These are phyloP conservation scores for Volucella zonaria DNA, from an alignment of 2,888 invertebrate species.

Conservation along the genomic window DNA sequence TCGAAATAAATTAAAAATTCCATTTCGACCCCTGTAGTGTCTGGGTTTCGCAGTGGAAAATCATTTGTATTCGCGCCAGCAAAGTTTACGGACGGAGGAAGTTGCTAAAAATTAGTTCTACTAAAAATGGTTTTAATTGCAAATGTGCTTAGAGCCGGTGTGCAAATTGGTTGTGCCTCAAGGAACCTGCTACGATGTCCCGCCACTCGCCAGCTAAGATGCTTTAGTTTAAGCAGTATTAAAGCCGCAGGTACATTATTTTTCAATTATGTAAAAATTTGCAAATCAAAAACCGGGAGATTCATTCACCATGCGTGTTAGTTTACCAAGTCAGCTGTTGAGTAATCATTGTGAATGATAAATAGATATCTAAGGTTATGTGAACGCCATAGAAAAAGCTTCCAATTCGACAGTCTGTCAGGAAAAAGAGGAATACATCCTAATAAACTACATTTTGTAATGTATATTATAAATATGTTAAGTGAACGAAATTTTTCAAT, in stretches of 20 bases:
- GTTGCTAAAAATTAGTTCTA: background rate
- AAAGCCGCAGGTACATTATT: conserved; percentile 76
- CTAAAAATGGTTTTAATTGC: conserved; percentile 78
- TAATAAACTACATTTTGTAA: too few species aligned
- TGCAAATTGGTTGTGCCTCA: conserved; percentile 72
- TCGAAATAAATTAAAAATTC: conserved; percentile 22
- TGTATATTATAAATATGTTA: too few species aligned
- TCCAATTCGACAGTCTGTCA: too few species aligned
- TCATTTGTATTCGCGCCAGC: conserved; percentile 75
- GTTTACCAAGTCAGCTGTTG: conserved; percentile 21
- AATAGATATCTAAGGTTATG: too few species aligned
- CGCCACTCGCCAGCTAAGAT: conserved; percentile 74
- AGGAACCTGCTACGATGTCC: conserved; percentile 55
- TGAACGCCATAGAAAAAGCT: too few species aligned
- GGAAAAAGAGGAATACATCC: too few species aligned
- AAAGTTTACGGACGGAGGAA: conserved; percentile 45
- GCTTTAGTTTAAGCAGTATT: conserved; percentile 76
- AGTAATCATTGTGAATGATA: conserved; percentile 36
- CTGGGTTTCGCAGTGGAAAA: conserved; percentile 32
- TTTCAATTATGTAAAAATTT: conserved; percentile 58
- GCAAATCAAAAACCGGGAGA: conserved; percentile 35
- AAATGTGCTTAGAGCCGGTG: conserved; percentile 77
- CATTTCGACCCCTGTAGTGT: conserved; percentile 17
- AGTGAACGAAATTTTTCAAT: too few species aligned
- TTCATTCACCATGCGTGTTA: conserved; percentile 51